Percentiles rank a stretch among this genome's conserved stretches.
Conservation (phyloP, 30 jellyfish, hydroid and myxozoan genomes). For the Sanderia malayensis region DNA sequence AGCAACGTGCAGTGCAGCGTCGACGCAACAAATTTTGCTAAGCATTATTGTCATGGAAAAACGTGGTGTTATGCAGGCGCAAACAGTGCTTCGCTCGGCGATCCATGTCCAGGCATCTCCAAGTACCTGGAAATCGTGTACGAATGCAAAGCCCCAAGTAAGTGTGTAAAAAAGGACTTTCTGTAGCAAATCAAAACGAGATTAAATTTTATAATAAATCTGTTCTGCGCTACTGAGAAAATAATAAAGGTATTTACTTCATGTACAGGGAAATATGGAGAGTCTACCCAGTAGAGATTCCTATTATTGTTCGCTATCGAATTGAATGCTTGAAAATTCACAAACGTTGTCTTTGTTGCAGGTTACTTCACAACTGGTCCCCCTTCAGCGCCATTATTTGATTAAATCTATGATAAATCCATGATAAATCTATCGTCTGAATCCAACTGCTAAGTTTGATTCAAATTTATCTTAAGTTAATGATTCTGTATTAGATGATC, state of each 20-base stretch:
- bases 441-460: constrained; percentile 6
- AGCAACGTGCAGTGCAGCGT: constrained; percentile 25
- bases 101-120: constrained; percentile 50
- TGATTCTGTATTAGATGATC: constrained; percentile 25
- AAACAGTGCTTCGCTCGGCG: constrained; percentile 21
- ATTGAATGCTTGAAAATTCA: too few species aligned
- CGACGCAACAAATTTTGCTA: constrained; percentile 8
- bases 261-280: too few species aligned
- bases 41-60: constrained; percentile 11
- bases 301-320: too few species aligned
- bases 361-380: too few species aligned
- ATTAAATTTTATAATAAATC: too few species aligned
- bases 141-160: constrained; percentile 15
- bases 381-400: too few species aligned
- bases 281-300: too few species aligned
- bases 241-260: too few species aligned
- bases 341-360: too few species aligned
- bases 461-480: constrained; percentile 17
- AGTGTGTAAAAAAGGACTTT: too few species aligned
- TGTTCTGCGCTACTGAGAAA: too few species aligned
- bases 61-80: constrained; percentile 6
- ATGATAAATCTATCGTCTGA: constrained; percentile 27
- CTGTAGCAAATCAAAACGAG: too few species aligned
- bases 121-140: constrained; percentile 26
- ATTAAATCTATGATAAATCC: not conserved